These are phyloP conservation scores for Porites divaricata DNA, from an alignment of 92 coral and sea anemone genomes.

Conservation along the genomic window DNA sequence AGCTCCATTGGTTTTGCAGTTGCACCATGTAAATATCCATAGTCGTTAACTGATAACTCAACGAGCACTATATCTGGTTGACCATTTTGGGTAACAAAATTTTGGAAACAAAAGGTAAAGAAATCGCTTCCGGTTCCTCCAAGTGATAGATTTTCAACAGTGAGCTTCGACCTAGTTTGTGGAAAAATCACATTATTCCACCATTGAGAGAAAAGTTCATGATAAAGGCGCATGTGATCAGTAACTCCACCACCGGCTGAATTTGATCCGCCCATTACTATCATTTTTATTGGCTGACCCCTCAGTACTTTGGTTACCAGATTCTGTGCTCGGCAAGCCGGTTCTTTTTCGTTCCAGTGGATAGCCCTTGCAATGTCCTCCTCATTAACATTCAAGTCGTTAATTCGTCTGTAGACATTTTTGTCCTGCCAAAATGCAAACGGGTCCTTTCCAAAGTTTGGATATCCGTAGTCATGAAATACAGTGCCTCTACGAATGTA, in stretches of 20 bases:
- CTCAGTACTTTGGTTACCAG: conserved; percentile 37
- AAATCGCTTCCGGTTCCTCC: conserved; percentile 88
- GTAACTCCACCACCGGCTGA: conserved; percentile 80
- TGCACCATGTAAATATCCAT: conserved; percentile 57
- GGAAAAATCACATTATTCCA: conserved; percentile 59
- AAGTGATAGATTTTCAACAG: conserved; percentile 55
- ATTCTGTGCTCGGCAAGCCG: conserved; percentile 11
- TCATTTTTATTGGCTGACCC: conserved; percentile 47
- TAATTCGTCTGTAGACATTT: not conserved
- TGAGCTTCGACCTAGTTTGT: conserved; percentile 45
- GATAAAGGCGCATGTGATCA: conserved; percentile 27
- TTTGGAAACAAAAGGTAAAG: conserved; percentile 73
- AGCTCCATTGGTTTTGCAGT: conserved; percentile 69
- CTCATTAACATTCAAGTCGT: not conserved
- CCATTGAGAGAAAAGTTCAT: conserved; percentile 60
- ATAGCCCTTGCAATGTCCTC: conserved; percentile 14
- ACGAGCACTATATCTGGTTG: conserved; percentile 65
- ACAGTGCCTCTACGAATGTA: not conserved
- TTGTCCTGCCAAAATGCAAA: not conserved
- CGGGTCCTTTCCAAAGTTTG: not conserved
- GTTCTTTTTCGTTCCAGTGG: not conserved
- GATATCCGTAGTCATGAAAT: not conserved
- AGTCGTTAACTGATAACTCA: conserved; percentile 76
- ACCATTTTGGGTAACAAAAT: conserved; percentile 51
- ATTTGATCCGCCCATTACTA: conserved; percentile 80